Evolutionary conservation across 2,888 invertebrate species (phyloP), one percentile per base, ranked within the genome.

Genomic region (Nemotelus nigrinus): DNA sequence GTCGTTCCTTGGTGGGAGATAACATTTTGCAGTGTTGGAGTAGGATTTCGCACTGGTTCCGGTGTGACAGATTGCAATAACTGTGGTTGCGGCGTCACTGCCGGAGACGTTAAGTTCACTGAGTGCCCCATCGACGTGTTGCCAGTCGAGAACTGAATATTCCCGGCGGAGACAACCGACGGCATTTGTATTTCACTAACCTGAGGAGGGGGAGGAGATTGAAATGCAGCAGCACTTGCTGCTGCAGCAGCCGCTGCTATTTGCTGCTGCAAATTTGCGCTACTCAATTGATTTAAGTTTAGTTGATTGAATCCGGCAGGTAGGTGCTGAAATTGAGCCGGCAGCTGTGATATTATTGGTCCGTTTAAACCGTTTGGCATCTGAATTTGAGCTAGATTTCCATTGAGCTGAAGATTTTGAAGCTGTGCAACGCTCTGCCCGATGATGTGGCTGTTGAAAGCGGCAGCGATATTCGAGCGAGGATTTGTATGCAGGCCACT

Each of bases 301-400:
- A 83, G 82, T 72, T 83, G 83, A 78, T 86, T 86, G 53, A 85
- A 85, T 41, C 80, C 80, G 41, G 80, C 78, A 25, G 87, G 79
- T 57, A 84, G 86, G 79, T 87, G 87, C 76, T 87, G 87, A 79
- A 86, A 85, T 77, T 86, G 86, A n/a, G 85, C 83, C 3, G 86
- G 86, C 79, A 87, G 77, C 80, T 87, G 87, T 0, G 87, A 87
- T 53, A 87, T 84, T 71, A 85, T 82, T 78, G 80, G 81, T 8
- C 86, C 83, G 50, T 86, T 85, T 60, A 87, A 81, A 4, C 87
- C 87, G 79, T 87, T 87, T 79, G 87, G 87, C 87, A 87, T 86
- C 82, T 87, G 87, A 68, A 87, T 87, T 82, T 87, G 87, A 43
- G 87, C 83, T 75, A 87, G 84, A 75, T 86, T 85, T 68, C 86